A percentile compares a stretch with the other conserved stretches of the same genome.
Evolutionary conservation across 2,797 vertebrate genomes (phyloP).

Genomic region (Scyliorhinus canicula): DNA sequence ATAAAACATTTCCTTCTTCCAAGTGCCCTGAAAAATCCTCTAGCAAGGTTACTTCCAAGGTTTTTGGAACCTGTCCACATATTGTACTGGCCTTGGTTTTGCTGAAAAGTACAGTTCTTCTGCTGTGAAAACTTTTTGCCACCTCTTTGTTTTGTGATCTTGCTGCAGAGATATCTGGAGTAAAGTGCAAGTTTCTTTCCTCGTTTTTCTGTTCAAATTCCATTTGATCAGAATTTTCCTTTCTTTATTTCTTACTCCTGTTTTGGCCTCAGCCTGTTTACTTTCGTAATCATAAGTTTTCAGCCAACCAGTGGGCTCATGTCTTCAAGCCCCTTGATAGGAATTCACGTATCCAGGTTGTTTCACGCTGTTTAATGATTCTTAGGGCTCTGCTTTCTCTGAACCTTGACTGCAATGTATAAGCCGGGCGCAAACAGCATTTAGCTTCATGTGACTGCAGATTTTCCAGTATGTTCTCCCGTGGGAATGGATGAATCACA

Average conservation of each 20-base stretch:
- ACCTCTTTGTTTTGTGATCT: background rate
- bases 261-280: background rate
- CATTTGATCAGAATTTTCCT: background rate
- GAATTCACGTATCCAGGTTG: slow-evolving; percentile 77
- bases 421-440: background rate
- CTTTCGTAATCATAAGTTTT: background rate
- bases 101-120: background rate
- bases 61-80: background rate
- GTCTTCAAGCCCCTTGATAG: slow-evolving; percentile 47
- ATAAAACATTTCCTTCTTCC: background rate
- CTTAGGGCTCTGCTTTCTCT: slow-evolving; percentile 59
- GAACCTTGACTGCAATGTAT: background rate
- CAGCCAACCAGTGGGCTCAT: background rate
- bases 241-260: background rate
- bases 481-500: background rate
- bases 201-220: background rate
- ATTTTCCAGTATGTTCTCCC: background rate
- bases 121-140: background rate
- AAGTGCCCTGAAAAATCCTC: background rate
- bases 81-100: background rate
- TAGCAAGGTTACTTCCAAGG: background rate
- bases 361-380: slow-evolving; percentile 71
- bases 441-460: background rate
- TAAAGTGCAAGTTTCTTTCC: background rate
- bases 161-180: background rate